Percentiles rank a stretch among this genome's conserved stretches.
These are phyloP conservation scores for Cyanistes caeruleus DNA, from an alignment of 2,113 vertebrate genomes.

Conservation along the genomic window DNA sequence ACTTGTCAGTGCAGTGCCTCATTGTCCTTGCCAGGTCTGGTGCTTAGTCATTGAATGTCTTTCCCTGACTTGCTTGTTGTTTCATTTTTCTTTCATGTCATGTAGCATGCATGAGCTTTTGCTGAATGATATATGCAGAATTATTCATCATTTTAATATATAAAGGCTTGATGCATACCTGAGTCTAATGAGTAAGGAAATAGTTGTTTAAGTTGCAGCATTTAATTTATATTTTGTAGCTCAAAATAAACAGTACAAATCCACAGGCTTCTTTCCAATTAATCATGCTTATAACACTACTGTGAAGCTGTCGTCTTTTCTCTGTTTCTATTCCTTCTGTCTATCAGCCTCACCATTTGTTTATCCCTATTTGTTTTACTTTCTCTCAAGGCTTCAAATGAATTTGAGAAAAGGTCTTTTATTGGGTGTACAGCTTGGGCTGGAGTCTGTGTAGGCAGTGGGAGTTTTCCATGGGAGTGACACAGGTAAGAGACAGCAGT, in stretches of 20 bases:
- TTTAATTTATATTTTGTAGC: background rate
- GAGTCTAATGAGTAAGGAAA: conserved; percentile 16
- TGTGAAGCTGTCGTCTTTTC: background rate
- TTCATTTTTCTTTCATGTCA: background rate
- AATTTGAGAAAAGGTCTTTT: background rate
- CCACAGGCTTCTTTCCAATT: background rate
- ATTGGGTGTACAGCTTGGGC: background rate
- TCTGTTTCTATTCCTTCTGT: background rate
- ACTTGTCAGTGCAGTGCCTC: background rate
- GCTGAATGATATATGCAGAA: background rate
- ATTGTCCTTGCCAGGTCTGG: background rate
- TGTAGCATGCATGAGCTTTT: background rate
- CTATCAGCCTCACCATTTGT: background rate
- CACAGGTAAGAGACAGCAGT: background rate
- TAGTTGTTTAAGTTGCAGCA: background rate
- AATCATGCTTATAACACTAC: background rate
- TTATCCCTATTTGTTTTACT: background rate
- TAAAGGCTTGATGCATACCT: background rate
- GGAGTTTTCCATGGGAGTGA: conserved; percentile 1
- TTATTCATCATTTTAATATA: conserved; percentile 25
- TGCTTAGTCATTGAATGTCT: background rate
- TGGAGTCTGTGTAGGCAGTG: background rate
- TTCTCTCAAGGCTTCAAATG: background rate
- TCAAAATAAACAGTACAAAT: conserved; percentile 11
- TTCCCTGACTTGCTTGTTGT: background rate